Evolutionary conservation across 1,140 invertebrate genomes (phyloP).

Genomic region (Drosophila pseudoobscura): DNA sequence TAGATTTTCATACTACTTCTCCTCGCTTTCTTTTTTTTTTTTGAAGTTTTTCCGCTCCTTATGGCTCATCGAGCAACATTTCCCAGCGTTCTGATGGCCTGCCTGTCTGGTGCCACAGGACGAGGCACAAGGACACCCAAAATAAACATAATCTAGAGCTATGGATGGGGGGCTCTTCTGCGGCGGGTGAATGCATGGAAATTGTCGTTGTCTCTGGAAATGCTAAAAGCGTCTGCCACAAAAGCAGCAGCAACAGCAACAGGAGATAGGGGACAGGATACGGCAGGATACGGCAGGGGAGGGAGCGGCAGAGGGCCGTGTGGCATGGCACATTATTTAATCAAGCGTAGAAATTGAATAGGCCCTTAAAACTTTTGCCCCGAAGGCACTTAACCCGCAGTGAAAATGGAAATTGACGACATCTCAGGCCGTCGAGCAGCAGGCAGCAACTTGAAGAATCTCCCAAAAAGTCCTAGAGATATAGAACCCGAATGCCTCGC

Average conservation of each 20-base stretch:
- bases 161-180: constrained; percentile 18
- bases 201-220: constrained; percentile 54
- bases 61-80: constrained; percentile 74
- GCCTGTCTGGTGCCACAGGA: not conserved
- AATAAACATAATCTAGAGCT: constrained; percentile 77
- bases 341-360: constrained; percentile 81
- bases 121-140: constrained; percentile 54
- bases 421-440: constrained; percentile 36
- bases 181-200: constrained; percentile 56
- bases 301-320: not conserved
- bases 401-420: constrained; percentile 80
- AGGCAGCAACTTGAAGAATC: constrained; percentile 34
- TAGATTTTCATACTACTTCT: constrained; percentile 11
- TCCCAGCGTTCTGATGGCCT: constrained; percentile 35
- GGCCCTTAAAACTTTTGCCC: constrained; percentile 80
- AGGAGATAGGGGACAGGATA: not conserved
- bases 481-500: not conserved
- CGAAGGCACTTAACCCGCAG: constrained; percentile 74
- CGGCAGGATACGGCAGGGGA: too few species aligned
- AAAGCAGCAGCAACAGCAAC: constrained; percentile 13
- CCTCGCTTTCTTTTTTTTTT: constrained; percentile 37
- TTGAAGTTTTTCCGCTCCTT: constrained; percentile 63
- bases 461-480: constrained; percentile 17
- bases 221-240: constrained; percentile 72
- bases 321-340: constrained; percentile 76